Evolutionary conservation across 2,888 invertebrate species (phyloP).

Genomic region (Rotaria macrura): DNA sequence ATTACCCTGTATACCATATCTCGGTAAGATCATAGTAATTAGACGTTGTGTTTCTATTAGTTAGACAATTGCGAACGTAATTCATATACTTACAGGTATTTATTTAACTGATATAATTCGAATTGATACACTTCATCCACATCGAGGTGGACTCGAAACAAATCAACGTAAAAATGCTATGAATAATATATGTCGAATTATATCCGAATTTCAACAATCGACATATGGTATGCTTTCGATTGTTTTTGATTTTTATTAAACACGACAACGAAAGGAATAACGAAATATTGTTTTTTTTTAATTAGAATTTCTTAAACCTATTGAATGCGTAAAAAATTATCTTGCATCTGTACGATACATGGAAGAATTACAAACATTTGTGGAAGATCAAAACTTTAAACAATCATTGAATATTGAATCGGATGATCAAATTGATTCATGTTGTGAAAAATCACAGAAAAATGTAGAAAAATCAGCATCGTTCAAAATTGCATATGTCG

Average conservation of each 20-base stretch:
- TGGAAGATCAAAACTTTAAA: conserved; percentile 88
- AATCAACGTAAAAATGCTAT: conserved; percentile 69
- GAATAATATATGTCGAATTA: conserved; percentile 75
- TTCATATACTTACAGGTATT: conserved; percentile 58
- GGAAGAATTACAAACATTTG: conserved; percentile 84
- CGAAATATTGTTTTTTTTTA: conserved; percentile 48
- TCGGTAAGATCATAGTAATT: conserved; percentile 46
- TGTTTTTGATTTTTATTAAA: neutral
- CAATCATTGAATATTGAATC: neutral
- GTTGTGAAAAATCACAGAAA: neutral
- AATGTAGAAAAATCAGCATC: neutral
- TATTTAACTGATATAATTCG: conserved; percentile 85
- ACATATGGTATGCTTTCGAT: conserved; percentile 57
- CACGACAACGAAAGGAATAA: too few species aligned
- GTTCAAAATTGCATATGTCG: neutral
- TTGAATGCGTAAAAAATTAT: conserved; percentile 71
- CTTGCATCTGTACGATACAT: conserved; percentile 79
- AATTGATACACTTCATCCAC: conserved; percentile 78
- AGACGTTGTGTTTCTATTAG: conserved; percentile 49
- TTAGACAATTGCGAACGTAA: neutral
- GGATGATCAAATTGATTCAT: neutral
- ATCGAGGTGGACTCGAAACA: conserved; percentile 64
- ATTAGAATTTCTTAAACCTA: conserved; percentile 51
- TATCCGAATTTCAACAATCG: conserved; percentile 78
- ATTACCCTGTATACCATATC: conserved; percentile 82